phyloP scores from a whole-genome alignment of 92 coral and sea anemone genomes.

The Zoanthus sociatus region DNA sequence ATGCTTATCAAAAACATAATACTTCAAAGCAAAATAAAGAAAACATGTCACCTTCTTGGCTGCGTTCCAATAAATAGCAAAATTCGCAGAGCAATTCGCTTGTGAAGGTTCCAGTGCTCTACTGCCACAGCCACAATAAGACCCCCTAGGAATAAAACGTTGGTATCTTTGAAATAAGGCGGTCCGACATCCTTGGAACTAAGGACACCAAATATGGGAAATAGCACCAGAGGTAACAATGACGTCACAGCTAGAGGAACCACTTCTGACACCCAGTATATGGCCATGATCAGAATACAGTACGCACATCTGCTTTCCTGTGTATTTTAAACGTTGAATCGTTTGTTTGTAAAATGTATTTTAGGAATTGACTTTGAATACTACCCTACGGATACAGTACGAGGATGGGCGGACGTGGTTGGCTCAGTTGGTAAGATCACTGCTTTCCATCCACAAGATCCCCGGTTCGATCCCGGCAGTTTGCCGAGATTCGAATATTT shows the following conservation, averaged over 20 bases:
- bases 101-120: conserved; percentile 97
- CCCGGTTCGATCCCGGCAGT: no score
- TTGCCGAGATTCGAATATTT: no score
- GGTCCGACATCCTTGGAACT: conserved; percentile 87
- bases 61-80: conserved; percentile 87
- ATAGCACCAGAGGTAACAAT: conserved; percentile 86
- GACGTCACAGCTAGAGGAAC: conserved; percentile 95
- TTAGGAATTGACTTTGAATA: not conserved
- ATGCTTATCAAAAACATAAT: not conserved
- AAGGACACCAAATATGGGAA: conserved; percentile 95
- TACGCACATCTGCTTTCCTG: conserved; percentile 97
- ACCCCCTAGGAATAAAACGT: conserved; percentile 92
- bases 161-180: conserved; percentile 94
- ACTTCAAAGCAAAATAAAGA: not conserved
- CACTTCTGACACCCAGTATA: conserved; percentile 98
- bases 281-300: conserved; percentile 91
- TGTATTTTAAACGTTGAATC: not conserved
- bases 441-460: no score
- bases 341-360: not conserved
- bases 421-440: no score
- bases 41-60: conserved; percentile 78
- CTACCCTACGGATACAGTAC: no score
- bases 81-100: conserved; percentile 92
- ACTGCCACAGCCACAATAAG: conserved; percentile 95
- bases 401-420: no score